A percentile compares a stretch with the other conserved stretches of the same genome.
These are phyloP conservation scores for Megalops cyprinoides DNA, from an alignment of 2,797 vertebrate species.

Conservation along the genomic window DNA sequence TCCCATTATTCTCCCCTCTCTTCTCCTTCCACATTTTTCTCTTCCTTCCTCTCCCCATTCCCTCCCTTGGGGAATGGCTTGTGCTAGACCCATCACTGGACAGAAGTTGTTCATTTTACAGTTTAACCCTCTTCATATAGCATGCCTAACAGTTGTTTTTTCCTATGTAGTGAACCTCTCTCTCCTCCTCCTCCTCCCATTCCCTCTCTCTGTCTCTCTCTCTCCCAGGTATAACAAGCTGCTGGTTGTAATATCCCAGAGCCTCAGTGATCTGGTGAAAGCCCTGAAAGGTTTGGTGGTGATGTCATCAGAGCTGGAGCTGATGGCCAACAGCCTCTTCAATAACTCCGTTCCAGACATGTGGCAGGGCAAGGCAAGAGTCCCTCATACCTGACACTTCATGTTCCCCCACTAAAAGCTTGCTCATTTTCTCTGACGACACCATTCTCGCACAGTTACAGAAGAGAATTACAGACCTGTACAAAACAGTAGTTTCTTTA, in stretches of 20 bases:
- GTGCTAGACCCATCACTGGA: too few species aligned
- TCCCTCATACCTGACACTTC: background rate
- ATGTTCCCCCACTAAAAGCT: background rate
- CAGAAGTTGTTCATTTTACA: too few species aligned
- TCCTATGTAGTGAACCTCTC: background rate
- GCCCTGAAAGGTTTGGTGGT: conserved; percentile 88
- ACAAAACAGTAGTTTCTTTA: background rate
- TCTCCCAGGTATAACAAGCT: conserved; percentile 84
- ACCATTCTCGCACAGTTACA: too few species aligned
- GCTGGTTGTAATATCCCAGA: conserved; percentile 75
- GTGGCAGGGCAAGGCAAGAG: conserved; percentile 84
- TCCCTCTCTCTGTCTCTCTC: background rate
- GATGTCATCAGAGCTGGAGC: conserved; percentile 89
- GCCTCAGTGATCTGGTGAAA: conserved; percentile 82
- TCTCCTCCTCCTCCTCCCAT: background rate
- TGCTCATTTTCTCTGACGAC: too few species aligned
- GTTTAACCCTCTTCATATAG: too few species aligned
- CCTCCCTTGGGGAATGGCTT: too few species aligned
- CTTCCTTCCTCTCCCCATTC: too few species aligned
- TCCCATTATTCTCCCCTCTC: conserved; percentile 2
- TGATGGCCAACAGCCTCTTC: conserved; percentile 87
- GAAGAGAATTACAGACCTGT: too few species aligned
- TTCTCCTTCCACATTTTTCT: too few species aligned
- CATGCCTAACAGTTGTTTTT: background rate
- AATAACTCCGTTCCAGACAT: conserved; percentile 84